phyloP scores from a whole-genome alignment of 2,113 vertebrate species.

The Megalops atlanticus region DNA sequence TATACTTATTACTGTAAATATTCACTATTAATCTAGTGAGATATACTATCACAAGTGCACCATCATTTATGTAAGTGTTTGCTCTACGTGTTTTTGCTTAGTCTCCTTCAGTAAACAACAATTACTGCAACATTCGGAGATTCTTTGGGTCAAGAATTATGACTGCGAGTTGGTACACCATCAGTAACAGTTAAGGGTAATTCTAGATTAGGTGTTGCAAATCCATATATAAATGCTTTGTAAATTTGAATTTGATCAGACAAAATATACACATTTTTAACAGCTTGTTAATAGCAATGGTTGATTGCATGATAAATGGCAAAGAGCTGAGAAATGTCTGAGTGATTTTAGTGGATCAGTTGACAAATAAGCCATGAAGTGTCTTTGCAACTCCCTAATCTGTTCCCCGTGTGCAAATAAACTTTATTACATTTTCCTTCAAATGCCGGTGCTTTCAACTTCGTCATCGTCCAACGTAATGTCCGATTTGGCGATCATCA shows the following conservation, averaged over 20 bases:
- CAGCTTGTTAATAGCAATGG: not conserved
- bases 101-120: conserved; percentile 56
- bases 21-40: conserved; percentile 71
- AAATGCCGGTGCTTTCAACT: conserved; percentile 62
- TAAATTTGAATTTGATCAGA: conserved; percentile 3
- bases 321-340: not conserved
- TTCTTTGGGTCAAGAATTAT: conserved; percentile 73
- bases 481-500: conserved; percentile 74
- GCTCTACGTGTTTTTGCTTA: conserved; percentile 48
- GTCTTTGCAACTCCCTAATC: not conserved
- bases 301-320: conserved; percentile 20
- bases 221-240: conserved; percentile 34
- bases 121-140: conserved; percentile 52
- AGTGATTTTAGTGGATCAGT: not conserved
- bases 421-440: conserved; percentile 32
- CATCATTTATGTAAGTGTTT: conserved; percentile 18
- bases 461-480: conserved; percentile 59
- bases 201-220: conserved; percentile 31
- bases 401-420: conserved; percentile 24
- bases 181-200: conserved; percentile 17
- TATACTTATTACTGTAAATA: conserved; percentile 5
- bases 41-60: conserved; percentile 64
- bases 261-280: conserved; percentile 12
- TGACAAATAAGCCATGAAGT: not conserved
- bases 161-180: conserved; percentile 47